Evolutionary conservation across 1,140 invertebrate genomes (phyloP).

Genomic region (Drosophila nebulosa): DNA sequence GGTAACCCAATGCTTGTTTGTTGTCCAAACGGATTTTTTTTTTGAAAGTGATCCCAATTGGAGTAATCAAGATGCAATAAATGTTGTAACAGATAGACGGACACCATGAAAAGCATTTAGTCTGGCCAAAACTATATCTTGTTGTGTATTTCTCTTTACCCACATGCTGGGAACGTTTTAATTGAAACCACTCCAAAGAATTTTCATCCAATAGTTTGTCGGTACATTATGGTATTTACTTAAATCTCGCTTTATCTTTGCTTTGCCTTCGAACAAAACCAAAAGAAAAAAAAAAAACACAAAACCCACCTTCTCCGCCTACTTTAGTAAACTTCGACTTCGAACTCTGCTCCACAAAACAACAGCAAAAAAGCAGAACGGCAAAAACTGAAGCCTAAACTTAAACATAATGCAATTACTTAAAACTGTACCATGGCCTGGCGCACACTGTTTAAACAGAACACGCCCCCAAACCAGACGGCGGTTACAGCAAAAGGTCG

Average conservation of each 20-base stretch:
- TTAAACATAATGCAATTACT: conserved; percentile 79
- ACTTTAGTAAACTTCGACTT: conserved; percentile 60
- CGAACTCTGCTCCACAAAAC: conserved; percentile 56
- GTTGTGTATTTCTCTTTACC: neutral
- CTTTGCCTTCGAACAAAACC: conserved; percentile 2
- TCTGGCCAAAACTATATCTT: too few relatives aligned
- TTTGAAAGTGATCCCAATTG: conserved; percentile 18
- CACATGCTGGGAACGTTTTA: conserved; percentile 23
- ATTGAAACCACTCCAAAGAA: neutral
- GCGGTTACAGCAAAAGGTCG: conserved; percentile 61
- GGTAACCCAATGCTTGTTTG: conserved; percentile 36
- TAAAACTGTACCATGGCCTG: conserved; percentile 74
- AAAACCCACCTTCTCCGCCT: conserved; percentile 44
- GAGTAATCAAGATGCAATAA: neutral
- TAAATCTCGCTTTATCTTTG: conserved; percentile 32
- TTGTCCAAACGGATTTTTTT: conserved; percentile 23
- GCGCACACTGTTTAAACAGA: conserved; percentile 66
- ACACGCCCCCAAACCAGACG: conserved; percentile 59
- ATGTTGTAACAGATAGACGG: neutral
- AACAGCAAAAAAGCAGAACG: neutral
- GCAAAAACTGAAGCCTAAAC: conserved; percentile 28
- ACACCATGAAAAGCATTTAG: neutral
- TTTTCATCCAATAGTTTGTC: neutral
- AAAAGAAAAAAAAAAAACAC: conserved; percentile 9
- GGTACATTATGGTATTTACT: conserved; percentile 50